phyloP scores from a whole-genome alignment of 2,113 vertebrate genomes.

The Trogon surrucura region DNA sequence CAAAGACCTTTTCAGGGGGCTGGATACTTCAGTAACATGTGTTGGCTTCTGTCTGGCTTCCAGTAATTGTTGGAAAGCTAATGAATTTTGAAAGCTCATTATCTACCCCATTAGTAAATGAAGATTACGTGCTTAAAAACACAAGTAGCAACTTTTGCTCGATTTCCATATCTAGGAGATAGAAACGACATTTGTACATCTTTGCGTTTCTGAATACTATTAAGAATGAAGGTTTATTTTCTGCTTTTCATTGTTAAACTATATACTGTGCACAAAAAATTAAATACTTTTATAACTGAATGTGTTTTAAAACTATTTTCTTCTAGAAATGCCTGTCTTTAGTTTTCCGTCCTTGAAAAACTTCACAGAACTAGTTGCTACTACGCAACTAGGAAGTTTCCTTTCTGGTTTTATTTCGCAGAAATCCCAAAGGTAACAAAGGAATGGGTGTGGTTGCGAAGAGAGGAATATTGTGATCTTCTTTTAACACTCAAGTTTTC shows the following conservation, averaged over 20 bases:
- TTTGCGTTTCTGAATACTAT: conserved; percentile 30
- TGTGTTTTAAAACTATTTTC: neutral
- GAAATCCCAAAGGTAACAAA: neutral
- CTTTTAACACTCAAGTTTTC: neutral
- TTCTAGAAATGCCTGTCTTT: neutral
- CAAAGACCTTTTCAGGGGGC: neutral
- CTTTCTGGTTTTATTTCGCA: conserved; percentile 29
- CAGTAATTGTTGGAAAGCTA: neutral
- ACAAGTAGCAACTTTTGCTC: neutral
- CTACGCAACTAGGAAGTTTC: neutral
- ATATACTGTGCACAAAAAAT: conserved; percentile 36
- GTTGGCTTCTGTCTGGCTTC: conserved; percentile 9
- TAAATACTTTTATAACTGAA: conserved; percentile 53
- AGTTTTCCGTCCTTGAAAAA: conserved; percentile 45
- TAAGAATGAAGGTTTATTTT: conserved; percentile 55
- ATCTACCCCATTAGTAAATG: neutral
- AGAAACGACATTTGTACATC: conserved; percentile 20
- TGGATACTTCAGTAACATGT: neutral
- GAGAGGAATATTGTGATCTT: neutral
- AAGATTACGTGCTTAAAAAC: neutral
- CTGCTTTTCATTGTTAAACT: conserved; percentile 57
- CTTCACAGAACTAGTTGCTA: conserved; percentile 37
- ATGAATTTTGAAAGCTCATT: neutral
- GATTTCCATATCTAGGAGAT: neutral
- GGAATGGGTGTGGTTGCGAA: neutral